A percentile compares a stretch with the other conserved stretches of the same genome.
These are phyloP conservation scores for Diaperis boleti DNA, from an alignment of 2,888 invertebrate genomes.

Conservation along the genomic window DNA sequence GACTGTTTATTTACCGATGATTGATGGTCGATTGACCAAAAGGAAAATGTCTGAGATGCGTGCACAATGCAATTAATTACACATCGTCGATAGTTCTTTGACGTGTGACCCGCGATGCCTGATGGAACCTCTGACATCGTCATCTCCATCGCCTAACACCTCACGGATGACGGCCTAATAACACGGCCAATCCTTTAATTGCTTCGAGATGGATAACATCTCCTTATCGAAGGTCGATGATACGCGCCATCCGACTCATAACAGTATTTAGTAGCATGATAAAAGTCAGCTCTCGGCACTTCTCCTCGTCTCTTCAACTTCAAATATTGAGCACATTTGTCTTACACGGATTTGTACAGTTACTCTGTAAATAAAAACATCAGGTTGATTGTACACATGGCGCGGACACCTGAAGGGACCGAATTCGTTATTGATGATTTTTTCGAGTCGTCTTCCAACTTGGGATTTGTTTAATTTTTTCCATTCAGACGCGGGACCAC, in stretches of 20 bases:
- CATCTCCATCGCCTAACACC: constrained; percentile 47
- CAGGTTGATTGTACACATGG: constrained; percentile 33
- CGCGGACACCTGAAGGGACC: constrained; percentile 21
- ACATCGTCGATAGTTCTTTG: constrained; percentile 37
- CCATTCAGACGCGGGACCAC: constrained; percentile 5
- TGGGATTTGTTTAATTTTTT: constrained; percentile 24
- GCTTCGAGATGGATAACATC: constrained; percentile 45
- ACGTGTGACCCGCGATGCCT: constrained; percentile 42
- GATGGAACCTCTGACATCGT: constrained; percentile 45
- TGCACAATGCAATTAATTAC: constrained; percentile 43
- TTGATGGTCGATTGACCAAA: constrained; percentile 34
- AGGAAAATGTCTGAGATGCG: constrained; percentile 31
- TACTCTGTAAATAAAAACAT: constrained; percentile 39
- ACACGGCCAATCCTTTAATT: constrained; percentile 44
- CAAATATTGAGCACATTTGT: constrained; percentile 41
- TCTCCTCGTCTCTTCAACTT: constrained; percentile 46
- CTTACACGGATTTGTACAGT: constrained; percentile 37
- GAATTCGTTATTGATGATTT: background rate
- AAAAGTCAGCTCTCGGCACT: constrained; percentile 44
- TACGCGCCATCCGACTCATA: constrained; percentile 32
- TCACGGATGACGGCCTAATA: constrained; percentile 48
- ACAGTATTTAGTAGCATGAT: constrained; percentile 42
- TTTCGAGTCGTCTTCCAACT: background rate
- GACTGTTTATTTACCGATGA: constrained; percentile 26
- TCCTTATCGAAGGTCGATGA: constrained; percentile 48